Conservation (phyloP, 2,113 vertebrate species). For the Indri indri region DNA sequence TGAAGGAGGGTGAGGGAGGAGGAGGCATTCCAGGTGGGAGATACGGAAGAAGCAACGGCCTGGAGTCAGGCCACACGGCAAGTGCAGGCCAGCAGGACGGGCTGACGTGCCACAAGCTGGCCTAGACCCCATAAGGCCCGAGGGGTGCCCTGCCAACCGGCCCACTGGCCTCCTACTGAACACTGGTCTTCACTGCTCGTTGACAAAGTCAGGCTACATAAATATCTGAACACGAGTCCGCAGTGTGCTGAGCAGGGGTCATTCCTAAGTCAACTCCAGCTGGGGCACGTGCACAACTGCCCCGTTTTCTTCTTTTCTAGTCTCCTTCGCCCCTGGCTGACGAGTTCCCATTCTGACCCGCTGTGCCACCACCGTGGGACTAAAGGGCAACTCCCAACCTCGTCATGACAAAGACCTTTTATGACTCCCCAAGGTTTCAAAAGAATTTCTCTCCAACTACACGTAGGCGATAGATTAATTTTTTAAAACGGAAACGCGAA, state of each 20-base stretch:
- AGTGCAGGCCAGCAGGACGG: not conserved
- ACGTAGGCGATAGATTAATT: not conserved
- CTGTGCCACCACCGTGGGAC: not conserved
- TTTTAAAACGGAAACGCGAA: not conserved
- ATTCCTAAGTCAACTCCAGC: not conserved
- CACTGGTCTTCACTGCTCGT: not conserved
- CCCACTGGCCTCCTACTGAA: not conserved
- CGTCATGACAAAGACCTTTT: constrained; percentile 4
- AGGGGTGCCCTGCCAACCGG: not conserved
- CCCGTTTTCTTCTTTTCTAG: not conserved
- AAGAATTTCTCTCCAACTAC: not conserved
- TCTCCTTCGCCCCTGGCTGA: not conserved
- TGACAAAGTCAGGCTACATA: not conserved
- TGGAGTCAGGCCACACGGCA: not conserved
- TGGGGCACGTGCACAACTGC: not conserved
- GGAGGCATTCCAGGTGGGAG: not conserved
- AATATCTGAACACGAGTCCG: not conserved
- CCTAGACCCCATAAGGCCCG: not conserved
- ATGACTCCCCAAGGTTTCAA: not conserved
- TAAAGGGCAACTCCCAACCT: not conserved
- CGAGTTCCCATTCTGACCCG: not conserved
- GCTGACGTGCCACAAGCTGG: not conserved
- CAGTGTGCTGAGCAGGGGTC: not conserved
- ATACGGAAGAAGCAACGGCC: not conserved
- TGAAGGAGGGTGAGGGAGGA: not conserved